A percentile compares a stretch with the other conserved stretches of the same genome.
Evolutionary conservation across 2,888 invertebrate species (phyloP).

Genomic region (Parnassius orleans): DNA sequence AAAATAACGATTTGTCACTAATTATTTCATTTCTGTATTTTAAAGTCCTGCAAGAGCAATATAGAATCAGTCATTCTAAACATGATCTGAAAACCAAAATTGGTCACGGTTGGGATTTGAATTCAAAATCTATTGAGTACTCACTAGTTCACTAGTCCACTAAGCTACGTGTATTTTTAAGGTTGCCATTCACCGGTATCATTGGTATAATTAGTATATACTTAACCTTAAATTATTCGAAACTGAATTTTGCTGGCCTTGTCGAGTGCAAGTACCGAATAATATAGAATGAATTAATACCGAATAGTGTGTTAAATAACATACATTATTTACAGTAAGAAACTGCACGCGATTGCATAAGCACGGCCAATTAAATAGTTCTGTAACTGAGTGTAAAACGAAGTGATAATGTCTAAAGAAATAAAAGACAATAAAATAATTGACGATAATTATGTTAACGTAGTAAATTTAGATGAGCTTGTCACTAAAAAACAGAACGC

Average conservation of each 20-base stretch:
- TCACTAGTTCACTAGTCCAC: no score
- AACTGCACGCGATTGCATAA: slow-evolving; percentile 40
- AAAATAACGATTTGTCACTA: no score
- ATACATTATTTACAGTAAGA: slow-evolving; percentile 39
- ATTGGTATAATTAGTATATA: slow-evolving; percentile 17
- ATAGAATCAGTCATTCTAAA: no score
- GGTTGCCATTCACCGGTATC: neutral
- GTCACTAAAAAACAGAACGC: slow-evolving; percentile 42
- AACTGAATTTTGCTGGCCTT: slow-evolving; percentile 45
- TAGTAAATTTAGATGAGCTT: slow-evolving; percentile 48
- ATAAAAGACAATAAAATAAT: slow-evolving; percentile 35
- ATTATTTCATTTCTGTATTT: no score
- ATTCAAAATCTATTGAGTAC: no score
- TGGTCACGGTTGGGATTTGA: no score
- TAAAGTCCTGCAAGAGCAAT: no score
- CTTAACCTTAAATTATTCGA: slow-evolving; percentile 29
- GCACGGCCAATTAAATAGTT: slow-evolving; percentile 41
- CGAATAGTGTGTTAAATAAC: slow-evolving; percentile 38
- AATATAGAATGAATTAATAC: slow-evolving; percentile 27
- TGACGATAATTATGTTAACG: slow-evolving; percentile 33
- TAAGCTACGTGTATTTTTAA: no score
- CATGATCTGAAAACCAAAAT: no score
- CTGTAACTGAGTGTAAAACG: slow-evolving; percentile 33
- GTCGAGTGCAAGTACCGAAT: slow-evolving; percentile 53
- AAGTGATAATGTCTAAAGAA: slow-evolving; percentile 45